A percentile compares a stretch with the other conserved stretches of the same genome.
These are phyloP conservation scores for Asobara japonica DNA, from an alignment of 1,140 invertebrate genomes.

Conservation along the genomic window DNA sequence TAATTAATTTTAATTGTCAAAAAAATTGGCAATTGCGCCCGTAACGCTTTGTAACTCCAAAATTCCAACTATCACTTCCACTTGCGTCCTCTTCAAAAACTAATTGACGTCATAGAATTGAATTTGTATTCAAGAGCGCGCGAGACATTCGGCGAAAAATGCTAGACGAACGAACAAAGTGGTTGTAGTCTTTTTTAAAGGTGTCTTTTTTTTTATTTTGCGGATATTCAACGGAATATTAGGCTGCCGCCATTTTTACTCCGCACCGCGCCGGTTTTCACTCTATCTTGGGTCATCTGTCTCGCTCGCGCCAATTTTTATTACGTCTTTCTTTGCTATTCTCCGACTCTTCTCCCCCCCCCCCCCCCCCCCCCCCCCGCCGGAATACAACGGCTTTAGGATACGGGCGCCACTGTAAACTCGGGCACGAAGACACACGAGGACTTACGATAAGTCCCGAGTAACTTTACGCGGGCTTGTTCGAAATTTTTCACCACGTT, in stretches of 20 bases:
- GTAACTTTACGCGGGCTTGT: background rate
- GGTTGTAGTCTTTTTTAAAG: background rate
- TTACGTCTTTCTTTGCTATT: background rate
- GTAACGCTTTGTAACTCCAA: too few species aligned
- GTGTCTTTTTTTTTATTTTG: constrained; percentile 11
- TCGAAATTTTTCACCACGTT: too few species aligned
- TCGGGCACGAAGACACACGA: too few species aligned
- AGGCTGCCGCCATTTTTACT: constrained; percentile 26
- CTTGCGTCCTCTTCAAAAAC: background rate
- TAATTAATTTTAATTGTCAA: too few species aligned
- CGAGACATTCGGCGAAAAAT: background rate
- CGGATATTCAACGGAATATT: constrained; percentile 22
- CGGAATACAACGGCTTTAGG: background rate
- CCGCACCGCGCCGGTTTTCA: background rate
- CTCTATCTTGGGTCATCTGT: background rate
- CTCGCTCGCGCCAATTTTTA: background rate
- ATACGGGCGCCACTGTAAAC: constrained; percentile 10
- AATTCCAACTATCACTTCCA: background rate
- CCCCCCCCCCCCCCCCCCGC: background rate
- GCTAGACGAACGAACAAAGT: background rate
- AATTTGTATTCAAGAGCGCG: constrained; percentile 11
- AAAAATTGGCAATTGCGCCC: too few species aligned
- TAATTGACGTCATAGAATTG: background rate
- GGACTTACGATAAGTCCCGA: too few species aligned
- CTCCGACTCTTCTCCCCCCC: background rate